A percentile compares a stretch with the other conserved stretches of the same genome.
These are phyloP conservation scores for Prunella strophiata DNA, from an alignment of 2,797 vertebrate genomes.

Conservation along the genomic window DNA sequence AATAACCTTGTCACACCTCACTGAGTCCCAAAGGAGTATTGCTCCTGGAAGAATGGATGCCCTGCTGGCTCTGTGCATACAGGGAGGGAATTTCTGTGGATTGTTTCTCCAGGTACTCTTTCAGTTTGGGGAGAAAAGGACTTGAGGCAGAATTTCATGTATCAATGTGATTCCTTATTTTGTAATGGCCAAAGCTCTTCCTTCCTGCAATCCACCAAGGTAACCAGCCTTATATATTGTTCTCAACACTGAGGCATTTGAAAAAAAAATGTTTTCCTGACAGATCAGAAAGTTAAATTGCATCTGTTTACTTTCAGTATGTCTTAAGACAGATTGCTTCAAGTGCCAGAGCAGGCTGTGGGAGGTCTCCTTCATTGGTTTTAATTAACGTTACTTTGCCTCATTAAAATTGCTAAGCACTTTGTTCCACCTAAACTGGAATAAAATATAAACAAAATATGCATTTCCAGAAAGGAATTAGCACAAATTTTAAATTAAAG, in stretches of 20 bases:
- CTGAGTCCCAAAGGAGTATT: not conserved
- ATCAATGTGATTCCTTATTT: fast-evolving
- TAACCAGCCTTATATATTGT: not conserved
- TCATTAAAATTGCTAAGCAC: not conserved
- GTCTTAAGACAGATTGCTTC: not conserved
- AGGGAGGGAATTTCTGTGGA: not conserved
- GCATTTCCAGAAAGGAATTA: not conserved
- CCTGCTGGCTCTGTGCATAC: not conserved
- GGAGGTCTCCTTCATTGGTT: not conserved
- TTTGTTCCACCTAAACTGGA: not conserved
- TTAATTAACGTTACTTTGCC: not conserved
- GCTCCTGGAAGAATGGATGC: not conserved
- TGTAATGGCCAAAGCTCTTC: not conserved
- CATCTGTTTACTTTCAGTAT: not conserved
- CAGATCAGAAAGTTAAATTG: not conserved
- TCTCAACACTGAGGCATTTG: not conserved
- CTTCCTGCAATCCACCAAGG: not conserved
- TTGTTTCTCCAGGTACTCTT: not conserved
- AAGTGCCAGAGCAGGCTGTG: not conserved
- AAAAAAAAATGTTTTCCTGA: not conserved
- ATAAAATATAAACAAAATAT: not conserved
- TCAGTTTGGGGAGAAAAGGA: not conserved
- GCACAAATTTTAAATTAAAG: not conserved
- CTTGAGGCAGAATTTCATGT: not conserved
- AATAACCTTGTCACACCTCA: not conserved